phyloP scores from a whole-genome alignment of 2,797 vertebrate genomes.

The Sebastes umbrosus region DNA sequence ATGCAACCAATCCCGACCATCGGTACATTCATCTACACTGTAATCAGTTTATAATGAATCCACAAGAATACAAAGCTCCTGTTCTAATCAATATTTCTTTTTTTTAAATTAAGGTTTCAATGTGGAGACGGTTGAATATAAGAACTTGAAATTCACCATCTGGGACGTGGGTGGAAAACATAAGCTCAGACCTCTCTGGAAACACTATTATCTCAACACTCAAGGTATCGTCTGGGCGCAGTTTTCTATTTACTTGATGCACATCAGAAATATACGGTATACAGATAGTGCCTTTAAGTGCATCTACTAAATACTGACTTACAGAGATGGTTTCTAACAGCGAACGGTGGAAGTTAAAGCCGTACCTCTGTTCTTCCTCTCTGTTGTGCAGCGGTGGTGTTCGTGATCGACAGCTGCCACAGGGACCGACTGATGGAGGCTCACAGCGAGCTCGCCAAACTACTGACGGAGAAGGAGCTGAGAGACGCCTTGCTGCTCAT shows the following conservation, averaged over 20 bases:
- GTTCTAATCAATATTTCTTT: not conserved
- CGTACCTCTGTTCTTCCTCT: not conserved
- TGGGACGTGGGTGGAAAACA: constrained; percentile 99
- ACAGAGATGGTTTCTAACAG: not conserved
- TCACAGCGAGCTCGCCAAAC: constrained; percentile 95
- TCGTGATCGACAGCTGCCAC: constrained; percentile 98
- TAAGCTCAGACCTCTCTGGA: constrained; percentile 98
- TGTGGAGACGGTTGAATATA: constrained; percentile 98
- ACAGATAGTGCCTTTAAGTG: too few species aligned
- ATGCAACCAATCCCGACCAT: constrained; percentile 99
- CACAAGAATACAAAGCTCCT: not conserved
- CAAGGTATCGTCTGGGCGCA: constrained; percentile 85
- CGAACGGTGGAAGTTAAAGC: not conserved
- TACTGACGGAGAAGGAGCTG: constrained; percentile 97
- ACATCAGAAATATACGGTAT: too few species aligned
- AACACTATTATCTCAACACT: constrained; percentile 99
- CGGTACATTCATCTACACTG: constrained; percentile 76
- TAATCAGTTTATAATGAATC: not conserved
- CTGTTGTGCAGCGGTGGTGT: constrained; percentile 89
- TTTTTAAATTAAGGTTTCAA: constrained; percentile 88
- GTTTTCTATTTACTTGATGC: too few species aligned
- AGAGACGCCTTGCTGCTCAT: constrained; percentile 95
- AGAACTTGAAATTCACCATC: constrained; percentile 99
- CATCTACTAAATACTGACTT: too few species aligned
- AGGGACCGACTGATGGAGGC: constrained; percentile 95